These are phyloP conservation scores for Drosophila pachea DNA, from an alignment of 1,140 invertebrate genomes.

Conservation along the genomic window DNA sequence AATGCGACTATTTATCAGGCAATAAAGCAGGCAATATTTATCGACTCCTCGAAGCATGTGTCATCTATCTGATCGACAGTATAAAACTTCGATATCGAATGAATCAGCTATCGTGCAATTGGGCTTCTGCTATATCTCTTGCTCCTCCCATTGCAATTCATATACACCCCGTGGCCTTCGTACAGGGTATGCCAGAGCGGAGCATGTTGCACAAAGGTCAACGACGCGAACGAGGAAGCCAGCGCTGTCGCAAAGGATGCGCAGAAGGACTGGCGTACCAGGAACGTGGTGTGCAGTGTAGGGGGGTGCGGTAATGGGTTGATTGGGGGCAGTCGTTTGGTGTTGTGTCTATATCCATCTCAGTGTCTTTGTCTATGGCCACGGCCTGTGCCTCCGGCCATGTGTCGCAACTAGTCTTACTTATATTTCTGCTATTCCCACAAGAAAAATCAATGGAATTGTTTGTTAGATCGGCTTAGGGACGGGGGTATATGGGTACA, in stretches of 20 bases:
- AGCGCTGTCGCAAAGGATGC: constrained; percentile 16
- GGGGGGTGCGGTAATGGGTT: not conserved
- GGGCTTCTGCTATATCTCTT: too few relatives aligned
- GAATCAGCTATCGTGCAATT: too few relatives aligned
- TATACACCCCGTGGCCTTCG: not conserved
- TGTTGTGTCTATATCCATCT: constrained; percentile 22
- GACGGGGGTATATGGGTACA: constrained; percentile 23
- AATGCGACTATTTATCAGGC: too few relatives aligned
- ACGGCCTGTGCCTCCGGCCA: constrained; percentile 29
- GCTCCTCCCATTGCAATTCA: too few relatives aligned
- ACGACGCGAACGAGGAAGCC: constrained; percentile 48
- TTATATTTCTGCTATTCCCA: constrained; percentile 60
- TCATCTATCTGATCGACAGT: too few relatives aligned
- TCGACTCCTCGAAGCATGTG: too few relatives aligned
- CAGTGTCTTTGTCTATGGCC: constrained; percentile 44
- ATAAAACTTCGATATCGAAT: too few relatives aligned
- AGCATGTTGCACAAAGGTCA: constrained; percentile 70
- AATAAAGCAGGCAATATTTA: too few relatives aligned
- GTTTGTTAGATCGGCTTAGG: constrained; percentile 63
- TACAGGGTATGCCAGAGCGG: constrained; percentile 13
- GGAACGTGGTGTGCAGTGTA: not conserved
- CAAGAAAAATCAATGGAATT: constrained; percentile 77
- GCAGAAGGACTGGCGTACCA: constrained; percentile 3
- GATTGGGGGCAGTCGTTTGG: not conserved
- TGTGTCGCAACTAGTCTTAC: constrained; percentile 40